Evolutionary conservation across 2,797 vertebrate species (phyloP).

Genomic region (Clarias laeviceps): DNA sequence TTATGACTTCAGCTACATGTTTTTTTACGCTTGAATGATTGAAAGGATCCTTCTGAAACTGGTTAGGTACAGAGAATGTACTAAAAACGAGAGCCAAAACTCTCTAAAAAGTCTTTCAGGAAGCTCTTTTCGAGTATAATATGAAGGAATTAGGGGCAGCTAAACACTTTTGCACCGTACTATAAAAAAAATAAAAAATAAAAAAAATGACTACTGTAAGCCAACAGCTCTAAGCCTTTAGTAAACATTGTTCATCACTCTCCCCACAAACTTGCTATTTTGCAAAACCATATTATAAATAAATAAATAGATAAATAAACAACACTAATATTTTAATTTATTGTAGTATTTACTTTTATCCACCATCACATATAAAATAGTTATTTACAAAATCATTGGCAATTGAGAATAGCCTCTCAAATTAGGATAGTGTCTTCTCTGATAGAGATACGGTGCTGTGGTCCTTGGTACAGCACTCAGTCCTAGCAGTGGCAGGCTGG

Average conservation of each 20-base stretch:
- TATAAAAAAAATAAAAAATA: too few species aligned
- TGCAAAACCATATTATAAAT: not conserved
- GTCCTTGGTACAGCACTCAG: not conserved
- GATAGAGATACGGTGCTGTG: not conserved
- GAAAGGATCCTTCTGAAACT: too few species aligned
- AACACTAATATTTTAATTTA: conserved; percentile 14
- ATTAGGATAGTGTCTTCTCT: not conserved
- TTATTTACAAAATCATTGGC: conserved; percentile 21
- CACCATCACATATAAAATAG: not conserved
- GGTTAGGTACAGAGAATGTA: too few species aligned
- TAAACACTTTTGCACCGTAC: too few species aligned
- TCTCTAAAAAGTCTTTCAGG: too few species aligned
- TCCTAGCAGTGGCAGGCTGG: not conserved
- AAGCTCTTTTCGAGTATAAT: too few species aligned
- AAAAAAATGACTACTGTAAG: not conserved
- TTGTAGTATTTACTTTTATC: conserved; percentile 1
- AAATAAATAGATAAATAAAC: not conserved
- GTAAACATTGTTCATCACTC: not conserved
- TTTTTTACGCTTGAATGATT: too few species aligned
- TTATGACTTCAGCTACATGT: too few species aligned
- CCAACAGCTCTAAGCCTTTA: not conserved
- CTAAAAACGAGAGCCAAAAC: too few species aligned
- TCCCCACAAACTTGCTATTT: not conserved
- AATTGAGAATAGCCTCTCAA: not conserved
- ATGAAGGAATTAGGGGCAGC: too few species aligned